Conservation (phyloP, 30 jellyfish, hydroid and myxozoan genomes). For the Turritopsis dohrnii region DNA sequence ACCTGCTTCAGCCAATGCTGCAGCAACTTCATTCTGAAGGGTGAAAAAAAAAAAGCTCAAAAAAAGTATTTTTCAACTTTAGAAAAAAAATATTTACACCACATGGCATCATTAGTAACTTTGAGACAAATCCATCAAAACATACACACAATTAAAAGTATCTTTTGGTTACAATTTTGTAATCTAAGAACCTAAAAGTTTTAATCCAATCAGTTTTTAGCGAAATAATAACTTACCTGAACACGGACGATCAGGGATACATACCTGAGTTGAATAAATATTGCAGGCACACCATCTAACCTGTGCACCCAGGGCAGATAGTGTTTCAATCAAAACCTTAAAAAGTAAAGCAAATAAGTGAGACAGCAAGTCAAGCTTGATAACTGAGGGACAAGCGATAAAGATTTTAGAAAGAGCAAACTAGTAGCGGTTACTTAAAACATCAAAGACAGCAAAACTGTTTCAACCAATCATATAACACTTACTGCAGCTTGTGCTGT, state of each 20-base stretch:
- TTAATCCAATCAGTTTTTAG: no score
- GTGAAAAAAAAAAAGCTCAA: not conserved
- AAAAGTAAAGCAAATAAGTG: not conserved
- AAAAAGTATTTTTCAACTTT: not conserved
- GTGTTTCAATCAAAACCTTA: conserved; percentile 85
- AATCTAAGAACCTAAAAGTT: no score
- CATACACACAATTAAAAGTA: no score
- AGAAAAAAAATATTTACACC: not conserved
- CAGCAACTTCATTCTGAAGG: conserved; percentile 85
- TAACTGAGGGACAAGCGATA: not conserved
- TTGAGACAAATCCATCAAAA: no score
- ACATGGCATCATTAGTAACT: not conserved
- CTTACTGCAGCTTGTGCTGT: conserved; percentile 98
- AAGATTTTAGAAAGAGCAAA: not conserved
- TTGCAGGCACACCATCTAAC: conserved; percentile 98
- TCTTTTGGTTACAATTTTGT: no score
- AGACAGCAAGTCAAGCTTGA: not conserved
- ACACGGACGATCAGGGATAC: not conserved
- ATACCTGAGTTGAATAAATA: conserved; percentile 73
- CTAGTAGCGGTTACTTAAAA: not conserved
- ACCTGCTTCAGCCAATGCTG: conserved; percentile 80
- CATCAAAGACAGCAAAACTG: not conserved
- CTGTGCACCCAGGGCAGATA: conserved; percentile 91
- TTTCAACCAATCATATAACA: not conserved
- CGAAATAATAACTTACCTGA: conserved; percentile 18